Percentiles rank a stretch among this genome's conserved stretches.
phyloP scores from a whole-genome alignment of 35 echinoderm and acorn worm genomes.

The Nesometra sesokonis region DNA sequence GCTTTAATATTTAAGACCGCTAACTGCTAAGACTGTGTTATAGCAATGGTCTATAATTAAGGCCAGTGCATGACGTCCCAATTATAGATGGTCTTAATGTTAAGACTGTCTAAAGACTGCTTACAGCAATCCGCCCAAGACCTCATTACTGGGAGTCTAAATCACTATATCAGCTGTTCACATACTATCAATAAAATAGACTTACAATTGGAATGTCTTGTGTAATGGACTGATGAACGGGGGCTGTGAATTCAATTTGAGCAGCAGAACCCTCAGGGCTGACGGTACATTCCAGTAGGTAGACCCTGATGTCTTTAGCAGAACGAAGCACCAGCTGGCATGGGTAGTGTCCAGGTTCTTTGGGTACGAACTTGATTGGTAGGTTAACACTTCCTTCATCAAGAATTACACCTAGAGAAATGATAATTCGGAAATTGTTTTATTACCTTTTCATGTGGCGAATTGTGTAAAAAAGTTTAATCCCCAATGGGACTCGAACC shows the following conservation, averaged over 20 bases:
- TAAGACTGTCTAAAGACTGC: too few relatives aligned
- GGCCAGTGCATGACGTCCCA: too few relatives aligned
- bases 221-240: constrained; percentile 89
- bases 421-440: too few relatives aligned
- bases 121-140: too few relatives aligned
- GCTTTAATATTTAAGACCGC: too few relatives aligned
- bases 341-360: constrained; percentile 83
- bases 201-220: constrained; percentile 94
- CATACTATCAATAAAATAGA: background rate
- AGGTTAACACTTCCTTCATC: constrained; percentile 51
- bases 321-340: constrained; percentile 71
- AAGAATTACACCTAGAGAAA: constrained; percentile 55
- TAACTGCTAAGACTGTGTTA: too few relatives aligned
- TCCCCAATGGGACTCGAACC: too few relatives aligned
- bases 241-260: constrained; percentile 90
- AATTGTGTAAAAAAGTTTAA: too few relatives aligned
- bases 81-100: too few relatives aligned
- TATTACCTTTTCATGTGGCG: too few relatives aligned
- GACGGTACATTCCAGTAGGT: constrained; percentile 77
- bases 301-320: constrained; percentile 71
- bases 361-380: constrained; percentile 77
- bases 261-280: constrained; percentile 77
- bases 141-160: too few relatives aligned
- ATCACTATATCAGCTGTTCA: background rate
- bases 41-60: too few relatives aligned